Base-by-base conservation (phyloP, 2,797 vertebrate genomes). In the Enteromius anoplus region DNA sequence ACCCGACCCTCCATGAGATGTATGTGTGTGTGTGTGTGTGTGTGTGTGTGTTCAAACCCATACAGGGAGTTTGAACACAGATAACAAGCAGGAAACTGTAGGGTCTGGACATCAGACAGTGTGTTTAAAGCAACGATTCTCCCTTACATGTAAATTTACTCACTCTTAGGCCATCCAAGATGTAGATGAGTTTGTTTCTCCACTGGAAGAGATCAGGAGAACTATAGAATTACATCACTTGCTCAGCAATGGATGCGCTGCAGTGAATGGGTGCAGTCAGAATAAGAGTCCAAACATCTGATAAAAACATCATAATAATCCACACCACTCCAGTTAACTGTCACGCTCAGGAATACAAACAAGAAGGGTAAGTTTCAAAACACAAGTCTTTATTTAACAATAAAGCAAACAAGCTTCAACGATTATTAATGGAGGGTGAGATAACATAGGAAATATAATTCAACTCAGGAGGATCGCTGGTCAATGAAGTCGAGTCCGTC, bases 61-160 rank as follows among this genome's bases (percentile, higher is more conserved):
- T 51, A 65, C 11, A 7, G 26, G 10, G 11, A 49, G 75, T 64
- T 84, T 40, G 58, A 80, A 80, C 66, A 45, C 26, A 69, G 66
- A 75, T 53, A 69, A 80, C 78, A 15, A 55, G 60, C 47, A 83
- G 72, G 72, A 83, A 87, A 78, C 58, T 4, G 32, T 45, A 49
- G 76, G 58, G 14, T 37, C 26, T 15, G 42, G 62, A 51, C 12
- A 62, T 49, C 7, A 23, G 4, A 12, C n/a, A 0, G 12, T 71
- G 68, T 37, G 51, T 40, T 40, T 40, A 62, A 62, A 62, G 26
- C 58, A 62, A n/a, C 3, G 15, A 9, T 55, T 55, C 8, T 10
- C 53, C 9, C 21, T 9, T 4, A n/a, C n/a, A n/a, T 55, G 0
- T 10, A 10, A 55, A 55, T 55, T n/a, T 8, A 55, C 53, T n/a